These are phyloP conservation scores for Rattus rattus DNA, from an alignment of 2,113 vertebrate species.

Conservation along the genomic window DNA sequence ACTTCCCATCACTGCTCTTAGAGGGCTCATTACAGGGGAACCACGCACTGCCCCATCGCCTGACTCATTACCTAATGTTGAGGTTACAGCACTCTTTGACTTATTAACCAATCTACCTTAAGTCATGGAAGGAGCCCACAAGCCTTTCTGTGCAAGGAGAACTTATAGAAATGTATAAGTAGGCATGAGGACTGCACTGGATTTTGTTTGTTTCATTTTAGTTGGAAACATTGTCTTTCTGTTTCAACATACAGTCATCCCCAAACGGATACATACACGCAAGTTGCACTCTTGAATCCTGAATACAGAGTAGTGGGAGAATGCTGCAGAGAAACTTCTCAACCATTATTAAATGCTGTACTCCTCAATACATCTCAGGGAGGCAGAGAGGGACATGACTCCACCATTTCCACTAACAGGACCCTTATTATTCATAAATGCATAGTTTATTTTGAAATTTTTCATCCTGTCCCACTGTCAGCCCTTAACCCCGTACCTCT, in stretches of 20 bases:
- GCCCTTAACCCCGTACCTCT: too few relatives aligned
- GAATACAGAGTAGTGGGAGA: not conserved
- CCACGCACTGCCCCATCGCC: not conserved
- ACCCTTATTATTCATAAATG: not conserved
- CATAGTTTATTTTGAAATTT: not conserved
- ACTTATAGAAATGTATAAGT: conserved; percentile 6
- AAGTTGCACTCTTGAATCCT: not conserved
- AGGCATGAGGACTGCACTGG: conserved; percentile 47
- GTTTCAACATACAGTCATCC: not conserved
- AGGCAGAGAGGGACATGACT: not conserved
- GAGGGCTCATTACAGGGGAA: not conserved
- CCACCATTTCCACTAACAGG: not conserved
- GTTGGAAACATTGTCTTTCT: conserved; percentile 49
- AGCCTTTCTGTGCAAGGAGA: conserved; percentile 49
- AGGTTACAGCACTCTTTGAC: conserved; percentile 43
- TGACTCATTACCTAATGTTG: conserved; percentile 28
- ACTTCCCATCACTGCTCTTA: not conserved
- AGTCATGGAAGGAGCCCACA: conserved; percentile 40
- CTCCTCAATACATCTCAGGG: not conserved
- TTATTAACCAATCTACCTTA: conserved; percentile 56
- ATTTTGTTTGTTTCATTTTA: conserved; percentile 9
- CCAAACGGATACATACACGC: not conserved
- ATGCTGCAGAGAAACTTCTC: not conserved
- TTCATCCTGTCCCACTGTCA: not conserved
- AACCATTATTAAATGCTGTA: conserved; percentile 37